Conservation (phyloP, 2,113 vertebrate genomes). For the Onychostoma macrolepis region DNA sequence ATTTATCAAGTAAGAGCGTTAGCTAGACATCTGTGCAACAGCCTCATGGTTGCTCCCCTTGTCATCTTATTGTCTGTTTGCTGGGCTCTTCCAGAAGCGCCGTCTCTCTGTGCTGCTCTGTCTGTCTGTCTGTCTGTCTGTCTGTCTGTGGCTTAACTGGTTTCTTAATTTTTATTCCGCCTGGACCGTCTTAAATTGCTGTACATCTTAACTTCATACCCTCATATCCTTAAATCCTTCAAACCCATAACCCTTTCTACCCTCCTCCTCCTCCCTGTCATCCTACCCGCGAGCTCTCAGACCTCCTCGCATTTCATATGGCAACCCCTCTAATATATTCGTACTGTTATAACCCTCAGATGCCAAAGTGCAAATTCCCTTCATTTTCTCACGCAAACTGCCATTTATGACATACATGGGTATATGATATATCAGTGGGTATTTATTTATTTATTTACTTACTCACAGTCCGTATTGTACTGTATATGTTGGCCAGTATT, state of each 20-base stretch:
- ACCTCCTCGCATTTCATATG: background rate
- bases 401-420: no score
- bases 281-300: background rate
- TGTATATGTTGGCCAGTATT: background rate
- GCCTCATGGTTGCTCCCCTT: slow-evolving; percentile 67
- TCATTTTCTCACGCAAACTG: background rate
- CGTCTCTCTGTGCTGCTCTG: slow-evolving; percentile 45
- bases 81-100: slow-evolving; percentile 19
- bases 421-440: no score
- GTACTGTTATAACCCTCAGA: background rate
- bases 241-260: background rate
- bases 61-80: slow-evolving; percentile 56
- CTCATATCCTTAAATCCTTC: background rate
- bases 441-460: no score
- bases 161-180: slow-evolving; percentile 4
- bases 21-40: slow-evolving; percentile 86
- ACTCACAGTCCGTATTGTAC: background rate
- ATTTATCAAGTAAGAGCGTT: slow-evolving; percentile 99
- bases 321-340: background rate
- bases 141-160: slow-evolving; percentile 30
- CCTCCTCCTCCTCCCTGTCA: background rate
- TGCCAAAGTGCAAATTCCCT: background rate
- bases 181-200: slow-evolving; percentile 10
- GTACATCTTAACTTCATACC: background rate
- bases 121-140: slow-evolving; percentile 49